Base-by-base conservation (phyloP, 2,113 vertebrate genomes). In the Bujurquina vittata region DNA sequence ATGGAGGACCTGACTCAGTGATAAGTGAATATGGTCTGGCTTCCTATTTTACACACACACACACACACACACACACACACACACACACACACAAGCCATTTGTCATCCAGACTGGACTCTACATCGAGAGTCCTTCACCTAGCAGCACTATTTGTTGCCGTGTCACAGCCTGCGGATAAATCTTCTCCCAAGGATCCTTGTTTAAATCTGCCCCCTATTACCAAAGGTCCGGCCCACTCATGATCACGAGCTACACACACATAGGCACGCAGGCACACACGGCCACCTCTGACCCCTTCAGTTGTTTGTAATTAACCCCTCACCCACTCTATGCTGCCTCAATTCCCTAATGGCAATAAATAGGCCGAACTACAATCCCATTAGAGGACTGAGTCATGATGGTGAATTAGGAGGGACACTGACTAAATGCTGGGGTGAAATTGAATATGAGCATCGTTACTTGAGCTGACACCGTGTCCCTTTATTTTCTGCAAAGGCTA, bases 301-400 rank as follows among this genome's bases (percentile, higher is more conserved):
- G 76, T 96, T 97, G 96, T 97, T 97, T 97, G 96, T 97, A 96
- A 98, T 97, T 97, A 98, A 97, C 97, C 97, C 96, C 93, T 97
- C 96, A 97, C 97, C 97, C 92, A 90, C 95, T 94, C 93, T 91
- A 94, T 79, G 88, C 95, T 94, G 91, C 89, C 84, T 87, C 92
- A 94, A 91, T 95, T 96, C 90, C 91, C 93, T 94, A 95, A 94
- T 95, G 94, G 96, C 96, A 93, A 95, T 96, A 96, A 96, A 96
- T 96, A 95, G 96, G 95, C 96, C 93, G 94, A 88, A 94, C 94
- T 94, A 93, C 93, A 95, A 96, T 96, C 95, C 96, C 95, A 96
- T 95, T 95, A 95, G 95, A 92, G 90, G 91, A 92, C 90, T 88
- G 95, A 82, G 84, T 87, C 85, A 62, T 76, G 86, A 88, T 85